Percentiles rank a stretch among this genome's conserved stretches.
These are phyloP conservation scores for Anoplius nigerrimus DNA, from an alignment of 2,888 invertebrate genomes.

Conservation along the genomic window DNA sequence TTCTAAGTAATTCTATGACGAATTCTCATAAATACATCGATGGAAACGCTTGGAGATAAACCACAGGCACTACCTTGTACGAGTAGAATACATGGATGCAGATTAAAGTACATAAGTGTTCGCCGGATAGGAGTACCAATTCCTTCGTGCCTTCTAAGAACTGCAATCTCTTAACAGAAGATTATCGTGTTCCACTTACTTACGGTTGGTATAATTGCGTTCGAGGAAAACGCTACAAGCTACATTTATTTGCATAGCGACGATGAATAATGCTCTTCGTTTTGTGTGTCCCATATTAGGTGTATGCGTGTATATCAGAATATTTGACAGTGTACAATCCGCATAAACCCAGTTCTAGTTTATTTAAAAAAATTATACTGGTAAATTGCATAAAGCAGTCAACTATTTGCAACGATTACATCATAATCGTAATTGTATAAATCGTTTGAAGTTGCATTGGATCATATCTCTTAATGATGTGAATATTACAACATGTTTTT, in stretches of 20 bases:
- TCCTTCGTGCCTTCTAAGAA: constrained; percentile 41
- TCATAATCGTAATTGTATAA: constrained; percentile 22
- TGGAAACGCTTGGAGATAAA: no score
- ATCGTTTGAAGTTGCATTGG: constrained; percentile 28
- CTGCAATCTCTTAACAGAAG: constrained; percentile 43
- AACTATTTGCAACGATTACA: not conserved
- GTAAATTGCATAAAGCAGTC: no score
- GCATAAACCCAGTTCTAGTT: no score
- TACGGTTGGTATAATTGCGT: constrained; percentile 34
- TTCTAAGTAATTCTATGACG: no score
- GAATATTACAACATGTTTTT: constrained; percentile 24
- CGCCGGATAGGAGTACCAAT: constrained; percentile 8
- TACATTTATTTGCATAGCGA: constrained; percentile 36
- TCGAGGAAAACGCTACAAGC: constrained; percentile 19
- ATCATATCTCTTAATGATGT: constrained; percentile 26
- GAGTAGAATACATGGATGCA: no score
- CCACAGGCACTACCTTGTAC: no score
- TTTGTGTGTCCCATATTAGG: not conserved
- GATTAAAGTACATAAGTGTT: no score
- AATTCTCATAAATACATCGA: no score
- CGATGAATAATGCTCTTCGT: constrained; percentile 4
- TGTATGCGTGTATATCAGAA: not conserved
- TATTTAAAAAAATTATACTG: not conserved
- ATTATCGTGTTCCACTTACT: constrained; percentile 45
- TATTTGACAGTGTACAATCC: no score